Conservation (phyloP, 2,888 invertebrate genomes). For the Melanotus villosus region DNA sequence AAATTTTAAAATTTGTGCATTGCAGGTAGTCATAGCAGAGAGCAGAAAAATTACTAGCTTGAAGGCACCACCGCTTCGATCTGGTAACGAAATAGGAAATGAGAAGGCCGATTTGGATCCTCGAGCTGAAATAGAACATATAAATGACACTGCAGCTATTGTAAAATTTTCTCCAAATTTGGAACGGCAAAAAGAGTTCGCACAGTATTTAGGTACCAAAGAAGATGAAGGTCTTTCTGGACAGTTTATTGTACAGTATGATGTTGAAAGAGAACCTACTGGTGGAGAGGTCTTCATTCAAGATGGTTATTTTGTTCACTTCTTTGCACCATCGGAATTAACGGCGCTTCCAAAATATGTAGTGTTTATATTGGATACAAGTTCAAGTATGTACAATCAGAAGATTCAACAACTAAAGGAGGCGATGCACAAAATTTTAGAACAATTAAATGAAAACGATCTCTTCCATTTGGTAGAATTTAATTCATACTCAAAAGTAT, state of each 20-base stretch:
- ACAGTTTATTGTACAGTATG: conserved; percentile 80
- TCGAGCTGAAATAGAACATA: conserved; percentile 56
- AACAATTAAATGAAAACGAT: conserved; percentile 74
- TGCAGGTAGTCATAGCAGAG: too few relatives aligned
- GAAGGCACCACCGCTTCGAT: conserved; percentile 75
- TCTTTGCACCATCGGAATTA: conserved; percentile 77
- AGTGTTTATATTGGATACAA: conserved; percentile 83
- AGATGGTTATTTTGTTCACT: conserved; percentile 83
- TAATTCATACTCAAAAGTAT: conserved; percentile 69
- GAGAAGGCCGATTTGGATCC: conserved; percentile 68
- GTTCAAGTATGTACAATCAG: conserved; percentile 80
- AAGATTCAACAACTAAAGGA: conserved; percentile 77
- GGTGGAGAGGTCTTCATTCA: conserved; percentile 76
- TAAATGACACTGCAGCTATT: conserved; percentile 56
- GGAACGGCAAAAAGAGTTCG: conserved; percentile 72
- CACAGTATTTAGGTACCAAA: conserved; percentile 63
- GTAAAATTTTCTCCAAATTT: conserved; percentile 74
- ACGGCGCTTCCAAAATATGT: conserved; percentile 77
- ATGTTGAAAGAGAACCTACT: conserved; percentile 73
- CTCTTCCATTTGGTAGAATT: conserved; percentile 80
- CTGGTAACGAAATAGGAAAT: conserved; percentile 76
- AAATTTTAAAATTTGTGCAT: too few relatives aligned
- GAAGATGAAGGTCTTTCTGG: conserved; percentile 72
- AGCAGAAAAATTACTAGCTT: conserved; percentile 73
- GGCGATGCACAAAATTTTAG: conserved; percentile 79